Percentiles rank a stretch among this genome's conserved stretches.
Evolutionary conservation across 2,888 invertebrate species (phyloP).

Genomic region (Drosophila picticornis): DNA sequence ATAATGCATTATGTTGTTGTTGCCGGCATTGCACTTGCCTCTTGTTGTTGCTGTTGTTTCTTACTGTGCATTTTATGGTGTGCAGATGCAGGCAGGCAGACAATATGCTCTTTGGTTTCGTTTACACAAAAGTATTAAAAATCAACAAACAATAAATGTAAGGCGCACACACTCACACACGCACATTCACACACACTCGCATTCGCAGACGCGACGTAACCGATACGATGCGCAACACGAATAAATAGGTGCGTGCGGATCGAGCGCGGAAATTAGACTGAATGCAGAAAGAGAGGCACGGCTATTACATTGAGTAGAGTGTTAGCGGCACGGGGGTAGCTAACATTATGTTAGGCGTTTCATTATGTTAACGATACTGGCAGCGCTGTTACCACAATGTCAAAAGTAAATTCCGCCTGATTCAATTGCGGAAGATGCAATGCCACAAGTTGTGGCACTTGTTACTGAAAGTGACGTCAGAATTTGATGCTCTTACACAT

Average conservation of each 20-base stretch:
- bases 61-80: conserved; percentile 58
- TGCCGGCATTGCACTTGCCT: conserved; percentile 63
- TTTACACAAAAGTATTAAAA: conserved; percentile 43
- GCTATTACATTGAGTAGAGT: conserved; percentile 12
- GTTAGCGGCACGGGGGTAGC: neutral
- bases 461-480: conserved; percentile 25
- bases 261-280: conserved; percentile 50
- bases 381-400: neutral
- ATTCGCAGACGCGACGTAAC: conserved; percentile 44
- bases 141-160: conserved; percentile 56
- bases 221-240: conserved; percentile 41
- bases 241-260: conserved; percentile 33
- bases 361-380: conserved; percentile 5
- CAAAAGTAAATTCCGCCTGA: neutral
- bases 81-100: conserved; percentile 44
- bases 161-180: conserved; percentile 30
- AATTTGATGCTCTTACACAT: neutral
- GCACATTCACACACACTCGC: conserved; percentile 25
- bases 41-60: conserved; percentile 36
- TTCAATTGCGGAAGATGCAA: neutral
- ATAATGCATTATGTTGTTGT: conserved; percentile 58
- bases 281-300: conserved; percentile 15
- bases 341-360: conserved; percentile 3
- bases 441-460: conserved; percentile 29
- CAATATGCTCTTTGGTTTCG: conserved; percentile 55